These are phyloP conservation scores for Champsocephalus esox DNA, from an alignment of 2,797 vertebrate genomes.

Conservation along the genomic window DNA sequence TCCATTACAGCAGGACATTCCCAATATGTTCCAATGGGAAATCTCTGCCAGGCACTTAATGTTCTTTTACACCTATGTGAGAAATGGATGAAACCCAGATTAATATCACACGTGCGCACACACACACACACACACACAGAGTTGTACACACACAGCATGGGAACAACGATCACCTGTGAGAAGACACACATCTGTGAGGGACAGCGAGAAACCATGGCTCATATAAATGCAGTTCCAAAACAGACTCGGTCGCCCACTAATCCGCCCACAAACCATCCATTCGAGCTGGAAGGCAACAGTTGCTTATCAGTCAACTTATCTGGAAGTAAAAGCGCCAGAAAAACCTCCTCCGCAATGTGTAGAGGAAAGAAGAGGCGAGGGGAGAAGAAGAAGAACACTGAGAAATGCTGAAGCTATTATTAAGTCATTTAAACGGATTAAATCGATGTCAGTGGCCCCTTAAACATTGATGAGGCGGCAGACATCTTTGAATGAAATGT, in stretches of 20 bases:
- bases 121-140: background rate
- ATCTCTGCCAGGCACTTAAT: constrained; percentile 52
- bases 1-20: constrained; percentile 56
- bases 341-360: constrained; percentile 13
- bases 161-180: constrained; percentile 70
- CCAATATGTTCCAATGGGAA: constrained; percentile 39
- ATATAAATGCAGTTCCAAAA: constrained; percentile 29
- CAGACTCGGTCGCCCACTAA: constrained; percentile 37
- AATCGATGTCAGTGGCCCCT: background rate
- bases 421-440: constrained; percentile 16
- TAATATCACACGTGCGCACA: constrained; percentile 53
- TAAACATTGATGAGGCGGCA: background rate
- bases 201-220: constrained; percentile 53
- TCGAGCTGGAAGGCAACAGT: constrained; percentile 16
- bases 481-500: background rate
- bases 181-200: constrained; percentile 71
- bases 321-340: constrained; percentile 32
- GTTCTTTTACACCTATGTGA: constrained; percentile 66
- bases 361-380: constrained; percentile 8
- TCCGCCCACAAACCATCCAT: constrained; percentile 52
- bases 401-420: constrained; percentile 2
- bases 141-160: constrained; percentile 36
- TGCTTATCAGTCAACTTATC: constrained; percentile 34
- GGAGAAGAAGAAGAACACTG: background rate
- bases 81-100: constrained; percentile 68